These are phyloP conservation scores for Coturnix japonica DNA, from an alignment of 2,113 vertebrate genomes.

Conservation along the genomic window DNA sequence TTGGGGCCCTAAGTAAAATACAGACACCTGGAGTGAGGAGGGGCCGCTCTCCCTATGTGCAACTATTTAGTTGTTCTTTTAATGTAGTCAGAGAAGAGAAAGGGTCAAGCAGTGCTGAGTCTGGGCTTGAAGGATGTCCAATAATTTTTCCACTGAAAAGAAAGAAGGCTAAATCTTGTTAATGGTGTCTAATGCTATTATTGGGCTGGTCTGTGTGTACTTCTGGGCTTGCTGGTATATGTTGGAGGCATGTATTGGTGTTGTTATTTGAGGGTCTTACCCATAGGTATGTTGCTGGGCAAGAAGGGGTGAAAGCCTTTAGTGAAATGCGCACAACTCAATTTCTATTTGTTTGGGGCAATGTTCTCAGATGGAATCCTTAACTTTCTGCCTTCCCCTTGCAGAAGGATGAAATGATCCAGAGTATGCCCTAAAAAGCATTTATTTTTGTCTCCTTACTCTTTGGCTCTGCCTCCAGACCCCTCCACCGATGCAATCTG, in stretches of 20 bases:
- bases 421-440: not conserved
- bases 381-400: not conserved
- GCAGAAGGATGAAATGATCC: slow-evolving; percentile 4
- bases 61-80: slow-evolving; percentile 53
- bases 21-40: slow-evolving; percentile 70
- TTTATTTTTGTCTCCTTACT: slow-evolving; percentile 9
- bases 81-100: slow-evolving; percentile 50
- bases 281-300: not conserved
- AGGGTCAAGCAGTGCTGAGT: slow-evolving; percentile 49
- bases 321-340: not conserved
- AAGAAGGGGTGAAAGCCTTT: not conserved
- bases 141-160: slow-evolving; percentile 52
- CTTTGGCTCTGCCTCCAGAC: not conserved
- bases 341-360: not conserved
- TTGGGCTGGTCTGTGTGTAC: not conserved
- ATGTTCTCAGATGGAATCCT: not conserved
- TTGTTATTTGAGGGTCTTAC: not conserved
- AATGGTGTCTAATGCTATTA: slow-evolving; percentile 44
- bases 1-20: slow-evolving; percentile 70
- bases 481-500: not conserved
- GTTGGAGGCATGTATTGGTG: slow-evolving; percentile 17
- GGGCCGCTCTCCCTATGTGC: not conserved
- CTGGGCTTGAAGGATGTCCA: slow-evolving; percentile 39
- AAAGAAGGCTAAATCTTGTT: slow-evolving; percentile 49
- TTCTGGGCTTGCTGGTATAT: not conserved